Evolutionary conservation across 2,888 invertebrate species (phyloP), one percentile per base, ranked within the genome.

Genomic region (Papilio demoleus): DNA sequence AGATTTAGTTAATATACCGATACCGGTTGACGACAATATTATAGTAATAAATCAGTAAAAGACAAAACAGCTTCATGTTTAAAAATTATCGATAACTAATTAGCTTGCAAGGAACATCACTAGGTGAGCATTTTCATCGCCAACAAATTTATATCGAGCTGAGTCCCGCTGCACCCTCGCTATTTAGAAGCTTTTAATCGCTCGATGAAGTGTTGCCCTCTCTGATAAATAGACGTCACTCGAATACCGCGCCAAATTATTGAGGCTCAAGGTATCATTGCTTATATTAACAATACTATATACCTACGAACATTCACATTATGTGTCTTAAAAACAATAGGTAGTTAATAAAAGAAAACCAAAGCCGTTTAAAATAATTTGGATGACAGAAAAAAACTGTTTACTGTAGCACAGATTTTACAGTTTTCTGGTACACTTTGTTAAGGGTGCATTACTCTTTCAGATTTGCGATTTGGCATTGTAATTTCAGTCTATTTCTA

Each of bases 101-200:
- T 1, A 31, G 9, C 22, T 62, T 47, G n/a, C 17, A 62, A 45
- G 14, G 22, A 27, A 42, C 85, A 79, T 73, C 83, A 74, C 87
- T 81, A 78, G 22, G 24, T 47, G 71, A 72, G 75, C 77, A 78
- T 86, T 89, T 88, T 88, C 90, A 90, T 88, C 88, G 82, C 86
- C 69, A 84, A 86, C 88, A 89, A 91, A 90, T 91, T 90, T 90
- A 91, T 89, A 88, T 88, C 79, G 88, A 83, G 80, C 84, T 79
- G 78, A 77, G 76, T 69, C 56, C 42, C 69, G 58, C 61, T 76
- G 81, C 85, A 85, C 87, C 84, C 88, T 87, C 87, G 81, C 85
- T 86, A 85, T 86, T 88, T 90, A 90, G 90, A 88, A 88, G 90
- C 92, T 91, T 92, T 90, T 91, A 91, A 91, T 91, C 89, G 90